phyloP scores from a whole-genome alignment of 1,140 invertebrate genomes.

The Listronotus oregonensis region DNA sequence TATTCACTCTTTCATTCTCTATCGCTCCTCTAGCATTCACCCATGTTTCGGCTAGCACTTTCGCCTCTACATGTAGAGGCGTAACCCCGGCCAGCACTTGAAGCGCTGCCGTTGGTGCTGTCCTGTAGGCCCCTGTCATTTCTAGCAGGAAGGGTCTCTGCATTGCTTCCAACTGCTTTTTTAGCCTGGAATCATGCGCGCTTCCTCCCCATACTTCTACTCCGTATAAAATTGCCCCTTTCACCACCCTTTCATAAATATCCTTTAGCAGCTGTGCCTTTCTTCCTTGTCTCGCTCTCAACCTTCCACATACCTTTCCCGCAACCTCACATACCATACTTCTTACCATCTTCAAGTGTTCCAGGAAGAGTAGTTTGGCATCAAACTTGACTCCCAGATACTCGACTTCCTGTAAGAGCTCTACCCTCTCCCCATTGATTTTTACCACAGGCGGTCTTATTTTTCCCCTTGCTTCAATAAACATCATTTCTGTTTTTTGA shows the following conservation, averaged over 20 bases:
- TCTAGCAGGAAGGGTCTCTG: conserved; percentile 31
- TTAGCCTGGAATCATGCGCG: conserved; percentile 10
- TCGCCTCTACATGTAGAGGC: conserved; percentile 31
- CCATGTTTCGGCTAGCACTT: background rate
- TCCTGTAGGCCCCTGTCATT: conserved; percentile 26
- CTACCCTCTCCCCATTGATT: conserved; percentile 4
- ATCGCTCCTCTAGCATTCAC: background rate
- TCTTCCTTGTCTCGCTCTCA: conserved; percentile 32
- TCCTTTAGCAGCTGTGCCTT: conserved; percentile 19
- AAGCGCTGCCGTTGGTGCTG: conserved; percentile 25
- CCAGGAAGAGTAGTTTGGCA: conserved; percentile 17
- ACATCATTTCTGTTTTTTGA: conserved; percentile 37
- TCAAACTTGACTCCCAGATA: conserved; percentile 39
- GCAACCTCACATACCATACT: conserved; percentile 6
- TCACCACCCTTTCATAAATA: conserved; percentile 31
- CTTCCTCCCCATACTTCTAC: conserved; percentile 30
- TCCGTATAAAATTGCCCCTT: conserved; percentile 36
- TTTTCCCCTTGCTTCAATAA: conserved; percentile 2
- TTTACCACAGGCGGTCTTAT: conserved; percentile 33
- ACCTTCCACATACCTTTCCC: conserved; percentile 5
- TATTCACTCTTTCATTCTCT: background rate
- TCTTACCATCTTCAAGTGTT: conserved; percentile 29
- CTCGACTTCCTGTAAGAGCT: conserved; percentile 4
- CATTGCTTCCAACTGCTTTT: conserved; percentile 26
- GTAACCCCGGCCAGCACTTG: conserved; percentile 31